phyloP scores from a whole-genome alignment of 92 coral and sea anemone species.

The Palythoa caribaeorum region DNA sequence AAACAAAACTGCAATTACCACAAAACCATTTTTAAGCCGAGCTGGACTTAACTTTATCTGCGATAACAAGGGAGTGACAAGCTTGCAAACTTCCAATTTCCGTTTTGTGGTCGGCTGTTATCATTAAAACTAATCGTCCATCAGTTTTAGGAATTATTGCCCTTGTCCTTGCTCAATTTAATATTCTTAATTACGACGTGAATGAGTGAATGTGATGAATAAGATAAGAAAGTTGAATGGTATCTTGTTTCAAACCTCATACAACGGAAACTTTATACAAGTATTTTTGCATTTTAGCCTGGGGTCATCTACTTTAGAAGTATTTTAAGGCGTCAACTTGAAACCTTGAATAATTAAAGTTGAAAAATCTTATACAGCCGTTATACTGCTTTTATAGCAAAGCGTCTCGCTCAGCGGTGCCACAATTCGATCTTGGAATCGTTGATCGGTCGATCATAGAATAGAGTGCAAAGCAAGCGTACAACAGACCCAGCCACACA shows the following conservation, averaged over 20 bases:
- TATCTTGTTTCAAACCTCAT: background rate
- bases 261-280: background rate
- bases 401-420: too few relatives aligned
- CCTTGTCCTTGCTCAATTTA: background rate
- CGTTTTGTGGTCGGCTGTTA: background rate
- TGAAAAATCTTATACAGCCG: background rate
- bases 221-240: conserved; percentile 11
- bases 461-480: too few relatives aligned
- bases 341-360: background rate
- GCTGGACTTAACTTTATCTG: background rate
- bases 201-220: background rate
- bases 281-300: background rate
- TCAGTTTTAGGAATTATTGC: background rate
- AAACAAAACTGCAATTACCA: background rate
- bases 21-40: background rate
- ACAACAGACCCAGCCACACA: too few relatives aligned
- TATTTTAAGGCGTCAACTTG: background rate
- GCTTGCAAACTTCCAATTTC: background rate
- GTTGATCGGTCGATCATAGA: too few relatives aligned
- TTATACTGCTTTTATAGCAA: too few relatives aligned
- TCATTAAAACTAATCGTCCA: background rate
- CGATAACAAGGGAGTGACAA: conserved; percentile 30
- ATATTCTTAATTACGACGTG: background rate
- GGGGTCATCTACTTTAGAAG: background rate
- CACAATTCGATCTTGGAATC: too few relatives aligned